Percentiles rank a stretch among this genome's conserved stretches.
Conservation (phyloP, 2,113 vertebrate genomes). For the Platichthys flesus region DNA sequence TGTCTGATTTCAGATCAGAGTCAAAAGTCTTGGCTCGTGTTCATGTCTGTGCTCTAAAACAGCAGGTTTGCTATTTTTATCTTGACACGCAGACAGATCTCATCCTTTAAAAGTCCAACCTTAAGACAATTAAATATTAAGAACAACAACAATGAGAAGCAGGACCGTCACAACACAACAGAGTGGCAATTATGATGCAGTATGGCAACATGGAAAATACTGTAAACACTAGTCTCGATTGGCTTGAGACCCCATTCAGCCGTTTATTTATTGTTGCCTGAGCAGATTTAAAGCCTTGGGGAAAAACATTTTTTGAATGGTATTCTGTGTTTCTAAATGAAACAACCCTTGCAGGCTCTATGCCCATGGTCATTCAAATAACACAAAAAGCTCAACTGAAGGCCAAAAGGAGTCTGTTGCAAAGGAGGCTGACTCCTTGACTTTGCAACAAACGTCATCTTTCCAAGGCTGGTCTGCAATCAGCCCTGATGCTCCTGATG, state of each 20-base stretch:
- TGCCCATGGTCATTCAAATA: background rate
- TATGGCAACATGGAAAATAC: background rate
- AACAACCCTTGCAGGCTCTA: background rate
- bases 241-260: background rate
- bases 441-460: constrained; percentile 59
- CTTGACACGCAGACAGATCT: no score
- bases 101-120: no score
- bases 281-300: background rate
- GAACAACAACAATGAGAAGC: no score
- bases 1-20: background rate
- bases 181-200: no score
- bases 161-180: no score
- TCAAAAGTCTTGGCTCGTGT: no score
- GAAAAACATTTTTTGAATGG: background rate
- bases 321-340: background rate
- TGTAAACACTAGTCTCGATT: background rate
- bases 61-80: no score
- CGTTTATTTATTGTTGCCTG: background rate
- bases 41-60: no score
- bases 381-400: constrained; percentile 4
- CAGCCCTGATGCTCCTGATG: constrained; percentile 73
- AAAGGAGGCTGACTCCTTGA: constrained; percentile 51
- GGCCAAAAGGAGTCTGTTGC: constrained; percentile 6
- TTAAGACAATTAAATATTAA: no score
- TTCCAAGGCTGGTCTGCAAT: constrained; percentile 71